Conservation (phyloP, 1,140 invertebrate genomes). For the Babylonia areolata region DNA sequence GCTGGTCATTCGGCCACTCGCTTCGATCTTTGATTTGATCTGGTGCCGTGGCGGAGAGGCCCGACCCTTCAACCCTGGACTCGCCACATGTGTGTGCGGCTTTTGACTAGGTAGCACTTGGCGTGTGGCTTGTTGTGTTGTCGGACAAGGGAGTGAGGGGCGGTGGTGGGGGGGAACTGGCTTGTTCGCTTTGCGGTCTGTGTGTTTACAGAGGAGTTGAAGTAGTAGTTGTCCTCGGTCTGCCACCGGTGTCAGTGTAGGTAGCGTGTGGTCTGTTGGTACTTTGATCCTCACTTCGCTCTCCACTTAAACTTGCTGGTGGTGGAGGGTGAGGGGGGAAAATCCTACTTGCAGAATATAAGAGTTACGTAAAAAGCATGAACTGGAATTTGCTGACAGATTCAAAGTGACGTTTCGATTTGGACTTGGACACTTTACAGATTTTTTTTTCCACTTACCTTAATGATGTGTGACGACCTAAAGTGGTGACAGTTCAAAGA, state of each 20-base stretch:
- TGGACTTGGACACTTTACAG: slow-evolving; percentile 21
- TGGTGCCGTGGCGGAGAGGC: not conserved
- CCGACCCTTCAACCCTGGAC: not conserved
- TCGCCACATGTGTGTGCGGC: slow-evolving; percentile 20
- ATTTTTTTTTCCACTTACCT: not conserved
- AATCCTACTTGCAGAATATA: slow-evolving; percentile 11
- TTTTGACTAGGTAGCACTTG: slow-evolving; percentile 1
- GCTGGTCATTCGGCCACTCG: slow-evolving; percentile 13
- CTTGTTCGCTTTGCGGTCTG: not conserved
- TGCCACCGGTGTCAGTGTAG: slow-evolving; percentile 21
- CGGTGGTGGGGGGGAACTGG: too few species aligned
- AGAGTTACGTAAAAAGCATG: not conserved
- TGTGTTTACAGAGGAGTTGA: not conserved
- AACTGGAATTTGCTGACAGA: slow-evolving; percentile 13
- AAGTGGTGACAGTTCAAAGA: too few species aligned
- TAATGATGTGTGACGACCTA: not conserved
- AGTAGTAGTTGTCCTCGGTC: not conserved
- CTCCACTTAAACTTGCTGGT: not conserved
- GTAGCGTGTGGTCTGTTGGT: not conserved
- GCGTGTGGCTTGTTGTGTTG: not conserved
- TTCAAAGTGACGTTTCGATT: not conserved
- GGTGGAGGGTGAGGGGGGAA: not conserved
- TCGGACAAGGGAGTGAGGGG: not conserved
- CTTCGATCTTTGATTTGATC: slow-evolving; percentile 30
- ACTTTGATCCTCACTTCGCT: not conserved